Conservation (phyloP, 2,888 invertebrate species). For the Andrena praecox region DNA sequence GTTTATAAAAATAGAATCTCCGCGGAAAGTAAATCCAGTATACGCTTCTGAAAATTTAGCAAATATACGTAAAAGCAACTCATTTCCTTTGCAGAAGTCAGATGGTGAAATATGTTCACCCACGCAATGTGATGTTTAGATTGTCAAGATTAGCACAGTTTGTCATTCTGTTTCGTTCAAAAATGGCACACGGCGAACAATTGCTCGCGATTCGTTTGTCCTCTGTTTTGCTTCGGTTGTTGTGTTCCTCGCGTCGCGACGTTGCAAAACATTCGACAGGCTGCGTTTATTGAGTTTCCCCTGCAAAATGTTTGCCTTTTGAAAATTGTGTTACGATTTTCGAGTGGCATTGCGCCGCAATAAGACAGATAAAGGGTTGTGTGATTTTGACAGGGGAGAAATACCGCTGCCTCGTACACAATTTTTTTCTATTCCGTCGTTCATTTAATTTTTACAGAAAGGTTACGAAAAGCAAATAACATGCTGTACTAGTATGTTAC, state of each 20-base stretch:
- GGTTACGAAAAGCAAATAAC: no score
- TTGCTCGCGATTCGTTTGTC: background rate
- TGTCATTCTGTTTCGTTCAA: background rate
- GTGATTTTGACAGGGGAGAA: background rate
- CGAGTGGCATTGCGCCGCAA: background rate
- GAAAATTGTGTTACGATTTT: background rate
- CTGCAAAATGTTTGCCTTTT: constrained; percentile 4
- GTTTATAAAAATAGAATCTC: no score
- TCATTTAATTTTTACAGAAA: no score
- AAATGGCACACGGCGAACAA: background rate
- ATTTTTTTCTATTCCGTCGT: background rate
- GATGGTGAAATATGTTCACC: background rate
- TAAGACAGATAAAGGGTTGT: background rate
- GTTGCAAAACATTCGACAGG: background rate
- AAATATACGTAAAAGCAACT: no score
- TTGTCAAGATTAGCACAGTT: background rate
- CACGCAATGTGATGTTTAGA: background rate
- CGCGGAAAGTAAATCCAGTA: no score
- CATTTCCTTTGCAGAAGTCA: background rate
- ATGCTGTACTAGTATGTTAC: no score
- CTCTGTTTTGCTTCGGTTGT: background rate
- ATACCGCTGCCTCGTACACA: background rate
- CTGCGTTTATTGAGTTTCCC: constrained; percentile 1
- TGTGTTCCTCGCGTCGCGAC: background rate
- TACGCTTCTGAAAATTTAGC: no score